phyloP scores from a whole-genome alignment of 2,888 invertebrate genomes.

The Ferdinandea cuprea region DNA sequence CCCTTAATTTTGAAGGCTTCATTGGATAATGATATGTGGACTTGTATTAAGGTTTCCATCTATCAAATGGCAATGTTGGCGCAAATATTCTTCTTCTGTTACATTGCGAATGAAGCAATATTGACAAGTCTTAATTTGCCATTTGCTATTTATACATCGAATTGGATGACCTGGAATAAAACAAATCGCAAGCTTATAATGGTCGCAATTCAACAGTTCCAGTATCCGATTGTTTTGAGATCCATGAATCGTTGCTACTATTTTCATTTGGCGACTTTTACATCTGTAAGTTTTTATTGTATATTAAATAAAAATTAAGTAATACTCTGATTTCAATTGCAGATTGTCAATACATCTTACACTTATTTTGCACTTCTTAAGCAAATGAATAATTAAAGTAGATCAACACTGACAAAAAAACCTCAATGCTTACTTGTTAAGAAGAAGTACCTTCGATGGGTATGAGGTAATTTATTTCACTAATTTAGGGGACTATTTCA shows the following conservation, averaged over 20 bases:
- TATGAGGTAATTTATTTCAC: no score
- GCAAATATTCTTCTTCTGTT: conserved; percentile 78
- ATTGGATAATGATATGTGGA: conserved; percentile 12
- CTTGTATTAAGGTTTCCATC: conserved; percentile 73
- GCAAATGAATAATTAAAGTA: conserved; percentile 76
- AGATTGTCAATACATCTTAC: conserved; percentile 79
- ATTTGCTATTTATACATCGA: conserved; percentile 75
- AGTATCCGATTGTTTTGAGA: conserved; percentile 74
- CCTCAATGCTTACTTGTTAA: no score
- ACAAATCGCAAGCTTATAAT: conserved; percentile 76
- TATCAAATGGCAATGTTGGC: conserved; percentile 77
- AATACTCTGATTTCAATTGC: conserved; percentile 45
- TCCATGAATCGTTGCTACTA: conserved; percentile 76
- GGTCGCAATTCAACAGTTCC: conserved; percentile 76
- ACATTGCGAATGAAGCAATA: conserved; percentile 77
- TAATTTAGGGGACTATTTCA: no score
- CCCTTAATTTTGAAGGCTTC: background rate
- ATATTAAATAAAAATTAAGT: conserved; percentile 52
- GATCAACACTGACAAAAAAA: no score
- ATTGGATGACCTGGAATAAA: conserved; percentile 76
- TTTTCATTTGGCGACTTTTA: conserved; percentile 78
- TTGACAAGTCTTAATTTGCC: conserved; percentile 75
- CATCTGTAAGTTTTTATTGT: conserved; percentile 77
- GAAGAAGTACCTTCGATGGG: no score
- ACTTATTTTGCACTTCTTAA: conserved; percentile 79